Percentiles rank a stretch among this genome's conserved stretches.
Evolutionary conservation across 2,888 invertebrate genomes (phyloP).

Genomic region (Chalcosyrphus nemorum): DNA sequence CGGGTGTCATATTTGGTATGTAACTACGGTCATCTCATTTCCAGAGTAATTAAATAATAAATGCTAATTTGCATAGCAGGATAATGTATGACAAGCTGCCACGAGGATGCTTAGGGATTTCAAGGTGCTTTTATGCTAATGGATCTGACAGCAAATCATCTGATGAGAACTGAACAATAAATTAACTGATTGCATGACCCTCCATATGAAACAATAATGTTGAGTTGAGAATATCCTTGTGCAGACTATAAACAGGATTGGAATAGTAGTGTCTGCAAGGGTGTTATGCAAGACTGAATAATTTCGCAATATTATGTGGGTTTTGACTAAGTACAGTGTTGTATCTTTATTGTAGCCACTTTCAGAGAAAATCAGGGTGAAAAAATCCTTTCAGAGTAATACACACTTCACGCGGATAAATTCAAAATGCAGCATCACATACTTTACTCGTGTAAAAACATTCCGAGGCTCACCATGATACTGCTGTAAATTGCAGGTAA

Average conservation of each 20-base stretch:
- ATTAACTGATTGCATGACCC: slow-evolving; percentile 3
- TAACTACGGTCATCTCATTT: slow-evolving; percentile 28
- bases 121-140: slow-evolving; percentile 8
- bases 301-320: background rate
- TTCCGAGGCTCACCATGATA: slow-evolving; percentile 30
- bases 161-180: slow-evolving; percentile 4
- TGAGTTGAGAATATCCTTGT: background rate
- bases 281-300: background rate
- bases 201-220: background rate
- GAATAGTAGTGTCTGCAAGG: background rate
- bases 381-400: slow-evolving; percentile 1
- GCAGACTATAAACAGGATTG: background rate
- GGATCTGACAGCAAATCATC: slow-evolving; percentile 17
- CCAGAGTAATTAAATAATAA: slow-evolving; percentile 49
- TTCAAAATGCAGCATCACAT: slow-evolving; percentile 28
- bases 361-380: background rate
- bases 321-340: too few species aligned
- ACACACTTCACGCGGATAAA: slow-evolving; percentile 23
- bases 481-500: slow-evolving; percentile 55
- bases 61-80: slow-evolving; percentile 33
- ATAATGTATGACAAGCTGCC: background rate
- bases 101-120: slow-evolving; percentile 7
- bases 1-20: slow-evolving; percentile 30
- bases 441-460: slow-evolving; percentile 14
- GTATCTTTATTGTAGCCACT: background rate